Evolutionary conservation across 2,113 vertebrate genomes (phyloP).

Genomic region (Ammodytes marinus): DNA sequence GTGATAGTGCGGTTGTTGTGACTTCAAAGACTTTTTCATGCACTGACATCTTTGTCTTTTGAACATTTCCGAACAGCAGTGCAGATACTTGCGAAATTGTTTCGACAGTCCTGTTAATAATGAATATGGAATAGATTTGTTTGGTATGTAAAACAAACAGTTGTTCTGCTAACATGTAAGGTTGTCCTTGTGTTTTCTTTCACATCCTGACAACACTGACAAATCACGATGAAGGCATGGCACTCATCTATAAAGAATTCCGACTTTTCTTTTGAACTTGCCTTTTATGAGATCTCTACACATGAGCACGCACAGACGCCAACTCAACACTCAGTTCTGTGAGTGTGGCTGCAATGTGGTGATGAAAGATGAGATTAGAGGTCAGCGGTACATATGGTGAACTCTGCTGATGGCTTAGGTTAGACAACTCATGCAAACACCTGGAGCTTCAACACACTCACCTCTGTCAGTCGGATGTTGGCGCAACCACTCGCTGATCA

Average conservation of each 20-base stretch:
- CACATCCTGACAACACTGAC: background rate
- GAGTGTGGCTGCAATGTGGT: conserved; percentile 41
- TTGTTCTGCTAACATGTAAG: background rate
- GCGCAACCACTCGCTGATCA: conserved; percentile 13
- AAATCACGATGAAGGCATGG: background rate
- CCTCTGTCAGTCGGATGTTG: conserved; percentile 45
- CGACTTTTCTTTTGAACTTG: conserved; percentile 24
- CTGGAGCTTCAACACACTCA: conserved; percentile 65
- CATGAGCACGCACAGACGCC: conserved; percentile 19
- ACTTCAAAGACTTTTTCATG: conserved; percentile 31
- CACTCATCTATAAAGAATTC: conserved; percentile 2
- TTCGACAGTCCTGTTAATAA: background rate
- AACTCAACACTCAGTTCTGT: conserved; percentile 36
- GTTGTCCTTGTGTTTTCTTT: background rate
- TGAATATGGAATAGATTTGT: background rate
- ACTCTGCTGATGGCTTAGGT: conserved; percentile 26
- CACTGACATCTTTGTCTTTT: conserved; percentile 17
- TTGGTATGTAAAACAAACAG: background rate
- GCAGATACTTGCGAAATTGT: background rate
- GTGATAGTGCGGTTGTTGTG: background rate
- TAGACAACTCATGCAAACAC: conserved; percentile 70
- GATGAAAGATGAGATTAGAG: conserved; percentile 68
- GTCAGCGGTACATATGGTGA: conserved; percentile 65
- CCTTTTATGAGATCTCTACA: conserved; percentile 11
- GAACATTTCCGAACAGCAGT: background rate